Evolutionary conservation across 2,113 vertebrate species (phyloP).

Genomic region (Ovis aries): DNA sequence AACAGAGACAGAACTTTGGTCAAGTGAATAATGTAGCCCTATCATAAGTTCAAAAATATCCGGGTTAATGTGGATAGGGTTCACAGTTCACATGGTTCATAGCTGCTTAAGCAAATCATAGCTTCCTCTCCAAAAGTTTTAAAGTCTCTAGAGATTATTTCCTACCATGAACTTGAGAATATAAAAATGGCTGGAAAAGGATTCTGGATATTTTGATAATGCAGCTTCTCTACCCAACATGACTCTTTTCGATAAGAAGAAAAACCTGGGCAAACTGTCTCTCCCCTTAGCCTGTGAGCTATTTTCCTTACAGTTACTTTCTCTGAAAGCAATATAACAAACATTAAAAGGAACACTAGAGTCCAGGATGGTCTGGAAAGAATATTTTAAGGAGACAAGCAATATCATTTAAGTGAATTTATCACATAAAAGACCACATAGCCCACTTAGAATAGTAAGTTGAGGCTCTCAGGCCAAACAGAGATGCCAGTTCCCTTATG

Average conservation of each 20-base stretch:
- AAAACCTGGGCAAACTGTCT: background rate
- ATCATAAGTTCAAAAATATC: background rate
- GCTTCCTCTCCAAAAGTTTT: background rate
- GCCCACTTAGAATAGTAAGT: background rate
- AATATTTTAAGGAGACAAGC: constrained; percentile 14
- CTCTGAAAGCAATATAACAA: constrained; percentile 10
- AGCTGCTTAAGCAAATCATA: background rate
- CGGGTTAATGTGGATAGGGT: background rate
- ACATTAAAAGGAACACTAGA: background rate
- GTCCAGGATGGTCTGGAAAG: background rate
- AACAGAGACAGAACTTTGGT: background rate
- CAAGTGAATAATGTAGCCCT: background rate
- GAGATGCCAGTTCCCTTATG: background rate
- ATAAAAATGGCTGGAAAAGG: constrained; percentile 5
- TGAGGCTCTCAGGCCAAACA: background rate
- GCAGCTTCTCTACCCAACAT: background rate
- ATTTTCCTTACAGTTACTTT: constrained; percentile 24
- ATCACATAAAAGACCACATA: background rate
- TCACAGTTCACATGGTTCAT: background rate
- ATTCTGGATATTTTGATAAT: constrained; percentile 30
- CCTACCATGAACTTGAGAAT: background rate
- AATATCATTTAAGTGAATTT: constrained; percentile 9
- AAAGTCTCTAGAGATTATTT: constrained; percentile 18
- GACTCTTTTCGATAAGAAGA: background rate
- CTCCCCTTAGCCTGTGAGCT: background rate